These are phyloP conservation scores for Sesia bembeciformis DNA, from an alignment of 2,888 invertebrate genomes.

Conservation along the genomic window DNA sequence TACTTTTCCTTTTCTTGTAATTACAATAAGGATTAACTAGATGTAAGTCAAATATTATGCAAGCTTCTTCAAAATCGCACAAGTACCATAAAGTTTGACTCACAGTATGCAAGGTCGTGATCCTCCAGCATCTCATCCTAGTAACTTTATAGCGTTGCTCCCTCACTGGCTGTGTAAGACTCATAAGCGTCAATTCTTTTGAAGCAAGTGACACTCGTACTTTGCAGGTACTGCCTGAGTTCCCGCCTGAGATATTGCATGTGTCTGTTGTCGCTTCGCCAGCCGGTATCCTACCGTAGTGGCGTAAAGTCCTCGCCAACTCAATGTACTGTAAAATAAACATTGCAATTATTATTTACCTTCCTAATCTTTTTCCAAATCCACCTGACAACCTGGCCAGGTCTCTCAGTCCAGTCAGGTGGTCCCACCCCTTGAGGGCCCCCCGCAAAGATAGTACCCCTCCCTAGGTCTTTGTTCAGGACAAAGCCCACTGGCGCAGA, in stretches of 20 bases:
- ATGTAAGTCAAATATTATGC: no score
- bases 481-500: no score
- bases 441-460: no score
- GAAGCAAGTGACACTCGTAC: conserved; percentile 87
- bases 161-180: conserved; percentile 75
- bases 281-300: conserved; percentile 87
- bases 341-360: no score
- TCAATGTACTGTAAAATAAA: conserved; percentile 83
- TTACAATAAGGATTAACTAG: no score
- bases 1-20: no score
- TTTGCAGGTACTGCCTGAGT: conserved; percentile 24
- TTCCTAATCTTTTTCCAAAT: no score
- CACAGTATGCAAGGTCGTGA: conserved; percentile 87
- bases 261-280: conserved; percentile 58
- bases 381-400: no score
- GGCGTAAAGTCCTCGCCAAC: conserved; percentile 86
- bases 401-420: no score
- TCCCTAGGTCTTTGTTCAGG: no score
- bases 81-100: conserved; percentile 23
- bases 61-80: no score
- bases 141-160: conserved; percentile 95
- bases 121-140: conserved; percentile 97
- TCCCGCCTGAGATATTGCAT: conserved; percentile 28
- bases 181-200: conserved; percentile 86
- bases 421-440: no score